Conservation (phyloP, 2,888 invertebrate genomes). For the Cheilosia impressa region DNA sequence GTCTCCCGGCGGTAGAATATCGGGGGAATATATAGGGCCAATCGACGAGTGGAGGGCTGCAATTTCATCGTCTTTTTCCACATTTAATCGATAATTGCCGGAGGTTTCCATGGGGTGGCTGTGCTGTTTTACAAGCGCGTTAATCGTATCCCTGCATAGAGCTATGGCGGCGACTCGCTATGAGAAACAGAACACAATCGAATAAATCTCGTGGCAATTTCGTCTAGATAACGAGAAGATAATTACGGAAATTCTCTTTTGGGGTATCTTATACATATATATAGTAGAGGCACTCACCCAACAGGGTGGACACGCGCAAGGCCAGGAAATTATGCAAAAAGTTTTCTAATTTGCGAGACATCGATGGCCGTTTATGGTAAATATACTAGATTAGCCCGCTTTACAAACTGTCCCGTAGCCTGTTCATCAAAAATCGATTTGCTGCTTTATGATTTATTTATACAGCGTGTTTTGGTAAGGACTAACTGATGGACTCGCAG, state of each 20-base stretch:
- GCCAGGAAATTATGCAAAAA: neutral
- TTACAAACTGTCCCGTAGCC: too few species aligned
- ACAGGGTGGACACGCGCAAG: conserved; percentile 10
- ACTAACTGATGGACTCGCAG: too few species aligned
- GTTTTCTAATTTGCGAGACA: neutral
- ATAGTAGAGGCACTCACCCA: neutral
- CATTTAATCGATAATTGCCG: conserved; percentile 70
- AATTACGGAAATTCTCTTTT: conserved; percentile 60
- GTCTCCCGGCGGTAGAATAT: conserved; percentile 20
- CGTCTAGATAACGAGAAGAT: conserved; percentile 61
- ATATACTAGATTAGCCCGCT: neutral
- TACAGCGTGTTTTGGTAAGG: too few species aligned
- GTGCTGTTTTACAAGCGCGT: conserved; percentile 61
- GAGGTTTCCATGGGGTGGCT: conserved; percentile 30
- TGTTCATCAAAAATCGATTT: too few species aligned
- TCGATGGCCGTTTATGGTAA: neutral
- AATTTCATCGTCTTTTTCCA: conserved; percentile 53
- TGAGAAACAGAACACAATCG: conserved; percentile 51
- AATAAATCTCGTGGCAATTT: conserved; percentile 67
- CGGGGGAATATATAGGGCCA: conserved; percentile 49
- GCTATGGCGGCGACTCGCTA: conserved; percentile 38
- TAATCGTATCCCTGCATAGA: conserved; percentile 58
- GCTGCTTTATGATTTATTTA: too few species aligned
- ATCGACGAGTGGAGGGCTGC: conserved; percentile 25
- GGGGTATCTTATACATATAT: conserved; percentile 17